A percentile compares a stretch with the other conserved stretches of the same genome.
These are phyloP conservation scores for Gallinago solitaria DNA, from an alignment of 2,797 vertebrate species.

Conservation along the genomic window DNA sequence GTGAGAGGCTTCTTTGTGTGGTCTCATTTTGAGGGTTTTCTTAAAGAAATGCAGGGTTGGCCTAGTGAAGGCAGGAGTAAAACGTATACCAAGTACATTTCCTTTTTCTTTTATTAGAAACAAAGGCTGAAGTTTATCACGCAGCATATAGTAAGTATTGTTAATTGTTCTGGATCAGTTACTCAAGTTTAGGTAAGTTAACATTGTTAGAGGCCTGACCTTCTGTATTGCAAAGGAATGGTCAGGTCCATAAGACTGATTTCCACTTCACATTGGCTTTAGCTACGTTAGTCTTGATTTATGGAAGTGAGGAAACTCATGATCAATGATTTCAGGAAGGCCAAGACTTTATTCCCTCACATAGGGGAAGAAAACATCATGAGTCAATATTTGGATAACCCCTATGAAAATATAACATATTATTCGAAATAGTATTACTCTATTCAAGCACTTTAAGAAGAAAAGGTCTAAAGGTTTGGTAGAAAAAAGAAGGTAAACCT, in stretches of 20 bases:
- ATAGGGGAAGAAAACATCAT: not conserved
- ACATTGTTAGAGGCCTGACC: not conserved
- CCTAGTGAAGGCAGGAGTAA: not conserved
- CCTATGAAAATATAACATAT: not conserved
- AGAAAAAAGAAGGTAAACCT: not conserved
- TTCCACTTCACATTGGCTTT: not conserved
- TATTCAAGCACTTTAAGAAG: not conserved
- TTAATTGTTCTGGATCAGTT: not conserved
- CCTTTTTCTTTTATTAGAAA: not conserved
- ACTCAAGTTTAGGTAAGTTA: not conserved
- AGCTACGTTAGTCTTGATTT: not conserved
- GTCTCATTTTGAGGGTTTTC: too few relatives aligned
- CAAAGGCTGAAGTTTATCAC: not conserved
- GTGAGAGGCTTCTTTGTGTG: rapidly evolving
- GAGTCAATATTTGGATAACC: not conserved
- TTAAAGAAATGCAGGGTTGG: not conserved
- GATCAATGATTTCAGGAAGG: not conserved
- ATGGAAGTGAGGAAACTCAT: not conserved
- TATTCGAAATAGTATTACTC: not conserved
- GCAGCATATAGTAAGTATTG: not conserved
- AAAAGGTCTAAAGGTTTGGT: not conserved
- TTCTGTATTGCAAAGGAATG: not conserved
- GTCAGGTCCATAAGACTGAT: not conserved
- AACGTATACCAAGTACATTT: not conserved
- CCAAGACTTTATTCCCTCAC: not conserved